Base-by-base conservation (phyloP, 1,140 invertebrate species). In the Chymomyza costata region DNA sequence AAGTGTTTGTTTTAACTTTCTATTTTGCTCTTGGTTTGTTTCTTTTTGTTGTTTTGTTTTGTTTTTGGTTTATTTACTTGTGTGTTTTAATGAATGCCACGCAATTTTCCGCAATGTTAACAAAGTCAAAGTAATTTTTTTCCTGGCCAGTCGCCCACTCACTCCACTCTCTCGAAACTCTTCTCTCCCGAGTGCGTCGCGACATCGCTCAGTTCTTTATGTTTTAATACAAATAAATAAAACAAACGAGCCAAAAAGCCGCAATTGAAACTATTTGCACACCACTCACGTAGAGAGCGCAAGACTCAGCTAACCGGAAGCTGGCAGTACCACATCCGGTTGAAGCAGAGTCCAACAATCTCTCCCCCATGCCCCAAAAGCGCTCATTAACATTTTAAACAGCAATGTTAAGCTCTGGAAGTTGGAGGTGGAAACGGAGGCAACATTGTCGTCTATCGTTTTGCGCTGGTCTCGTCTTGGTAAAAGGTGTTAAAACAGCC, bases 181-280 rank as follows among this genome's bases (percentile, higher is more conserved):
- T 59, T 60, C 41, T 34, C 43, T 16, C 52, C 28, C 31, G 48
- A 54, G 51, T 51, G 61, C 49, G n/a, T n/a, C n/a, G n/a, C n/a
- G n/a, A n/a, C n/a, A n/a, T 53, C 49, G 55, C 57, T 46, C 53
- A 49, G 59, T 55, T 68, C 68, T 80, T 80, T 80, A 81, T 80
- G 73, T 81, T 80, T 80, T 80, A 80, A 80, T 80, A 80, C 81
- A 80, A 80, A 81, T 81, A 80, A 80, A 80, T 80, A 80, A 80
- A 80, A 70, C 73, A 80, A 80, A 81, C 73, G 67, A 43, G 35
- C 68, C 67, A 65, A 34, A 55, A 73, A 81, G 74, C 73, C 73
- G 73, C 73, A 80, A 81, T 80, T 80, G 73, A 80, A 80, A 80
- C 68, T 80, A 80, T 80, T 80, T 81, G 74, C 73, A 80, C 73